phyloP scores from a whole-genome alignment of 2,888 invertebrate genomes.

The Augochlorella aurata region DNA sequence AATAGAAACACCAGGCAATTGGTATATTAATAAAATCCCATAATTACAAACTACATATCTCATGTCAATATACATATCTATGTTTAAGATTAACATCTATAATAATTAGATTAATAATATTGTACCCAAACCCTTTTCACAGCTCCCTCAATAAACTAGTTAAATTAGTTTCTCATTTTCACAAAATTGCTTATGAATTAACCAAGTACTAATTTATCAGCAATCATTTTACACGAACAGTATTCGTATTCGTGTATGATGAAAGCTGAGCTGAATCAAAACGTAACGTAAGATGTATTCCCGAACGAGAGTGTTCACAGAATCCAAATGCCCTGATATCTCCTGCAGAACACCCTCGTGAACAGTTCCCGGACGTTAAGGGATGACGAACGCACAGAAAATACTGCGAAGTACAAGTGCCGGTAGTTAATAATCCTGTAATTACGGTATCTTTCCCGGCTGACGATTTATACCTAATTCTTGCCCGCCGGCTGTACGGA shows the following conservation, averaged over 20 bases:
- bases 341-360: neutral
- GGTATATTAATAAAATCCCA: too few species aligned
- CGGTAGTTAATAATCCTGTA: slow-evolving; percentile 59
- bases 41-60: too few species aligned
- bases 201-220: neutral
- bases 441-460: slow-evolving; percentile 56
- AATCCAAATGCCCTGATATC: neutral
- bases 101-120: too few species aligned
- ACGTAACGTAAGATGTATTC: neutral
- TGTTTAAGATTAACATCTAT: too few species aligned
- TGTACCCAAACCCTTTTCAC: too few species aligned
- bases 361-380: neutral
- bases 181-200: neutral
- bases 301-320: neutral
- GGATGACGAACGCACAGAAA: neutral
- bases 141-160: too few species aligned
- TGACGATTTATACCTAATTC: slow-evolving; percentile 64
- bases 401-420: slow-evolving; percentile 34
- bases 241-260: neutral
- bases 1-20: too few species aligned
- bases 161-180: neutral
- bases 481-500: slow-evolving; percentile 61
- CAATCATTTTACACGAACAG: neutral
- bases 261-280: neutral
- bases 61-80: neutral